Base-by-base conservation (phyloP, 1,140 invertebrate genomes). In the Parapsyche elsis region DNA sequence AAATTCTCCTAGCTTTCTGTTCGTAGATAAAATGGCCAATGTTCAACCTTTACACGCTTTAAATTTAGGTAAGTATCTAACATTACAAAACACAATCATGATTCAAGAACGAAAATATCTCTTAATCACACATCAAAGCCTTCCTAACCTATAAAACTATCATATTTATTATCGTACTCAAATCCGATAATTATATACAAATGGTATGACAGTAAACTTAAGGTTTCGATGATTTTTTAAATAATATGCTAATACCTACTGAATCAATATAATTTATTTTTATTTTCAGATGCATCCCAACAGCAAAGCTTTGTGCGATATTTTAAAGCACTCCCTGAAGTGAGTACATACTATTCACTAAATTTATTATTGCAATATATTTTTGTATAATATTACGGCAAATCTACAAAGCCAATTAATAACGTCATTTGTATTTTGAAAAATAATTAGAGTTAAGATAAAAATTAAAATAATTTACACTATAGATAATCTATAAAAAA, bases 251-350 rank as follows among this genome's bases (percentile, higher is more conserved):
- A n/a, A n/a, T n/a, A n/a, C n/a, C n/a, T n/a, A n/a, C n/a, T n/a
- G n/a, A n/a, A n/a, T n/a, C n/a, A n/a, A n/a, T n/a, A n/a, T n/a
- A n/a, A n/a, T n/a, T 24, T 12, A 67, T 19, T n/a, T 80, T 84
- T 84, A 85, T 79, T 89, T 90, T 84, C 86, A 92, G 91, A 92
- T 90, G 85, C 88, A 71, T 81, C 88, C 14, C 87, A 90, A 71
- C 91, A 92, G 82, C 88, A 90, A 84, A 87, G 88, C 80, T 92
- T 92, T 83, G 87, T 92, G 24, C 88, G 89, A 85, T 92, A 88
- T 85, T 92, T 89, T 80, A 89, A 89, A 81, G 87, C 87, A 84
- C 86, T 92, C 49, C 90, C 91, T 74, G 90, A 92, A 85, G 92
- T 92, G 88, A 88, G 88, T 86, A 77, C 46, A 26, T 26, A 24